Evolutionary conservation across 1,140 invertebrate genomes (phyloP).

Genomic region (Drusus annulatus): DNA sequence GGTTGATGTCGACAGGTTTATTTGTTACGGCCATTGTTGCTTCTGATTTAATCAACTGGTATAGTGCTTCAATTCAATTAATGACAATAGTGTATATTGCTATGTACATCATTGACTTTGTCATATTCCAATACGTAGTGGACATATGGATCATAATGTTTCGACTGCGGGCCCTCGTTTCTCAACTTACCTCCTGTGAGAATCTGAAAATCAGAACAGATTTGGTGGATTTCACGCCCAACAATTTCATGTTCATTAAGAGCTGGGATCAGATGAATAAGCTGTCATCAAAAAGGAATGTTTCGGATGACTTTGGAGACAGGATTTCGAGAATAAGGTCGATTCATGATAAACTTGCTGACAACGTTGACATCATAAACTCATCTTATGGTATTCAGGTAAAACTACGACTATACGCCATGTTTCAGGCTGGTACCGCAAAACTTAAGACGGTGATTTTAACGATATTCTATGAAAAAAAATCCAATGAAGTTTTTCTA

Average conservation of each 20-base stretch:
- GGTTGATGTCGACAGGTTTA: not conserved
- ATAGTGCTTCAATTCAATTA: not conserved
- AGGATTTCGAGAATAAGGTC: not conserved
- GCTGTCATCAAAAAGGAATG: not conserved
- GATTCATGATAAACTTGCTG: constrained; percentile 8
- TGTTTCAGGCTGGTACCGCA: not conserved
- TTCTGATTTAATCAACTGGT: not conserved
- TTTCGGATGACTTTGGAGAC: not conserved
- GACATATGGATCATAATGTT: not conserved
- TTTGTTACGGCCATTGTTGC: not conserved
- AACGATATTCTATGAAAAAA: too few species aligned
- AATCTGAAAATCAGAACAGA: not conserved
- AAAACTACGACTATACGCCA: not conserved
- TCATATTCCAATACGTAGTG: not conserved
- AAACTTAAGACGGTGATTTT: too few species aligned
- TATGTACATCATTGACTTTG: not conserved
- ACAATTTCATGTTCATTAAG: not conserved
- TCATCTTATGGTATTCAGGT: not conserved
- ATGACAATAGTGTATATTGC: not conserved
- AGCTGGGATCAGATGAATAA: not conserved
- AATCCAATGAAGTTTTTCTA: too few species aligned
- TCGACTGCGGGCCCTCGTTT: not conserved
- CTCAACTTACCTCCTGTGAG: not conserved
- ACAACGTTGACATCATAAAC: not conserved
- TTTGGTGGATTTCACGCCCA: not conserved